Evolutionary conservation across 2,113 vertebrate species (phyloP).

Genomic region (Malurus melanocephalus): DNA sequence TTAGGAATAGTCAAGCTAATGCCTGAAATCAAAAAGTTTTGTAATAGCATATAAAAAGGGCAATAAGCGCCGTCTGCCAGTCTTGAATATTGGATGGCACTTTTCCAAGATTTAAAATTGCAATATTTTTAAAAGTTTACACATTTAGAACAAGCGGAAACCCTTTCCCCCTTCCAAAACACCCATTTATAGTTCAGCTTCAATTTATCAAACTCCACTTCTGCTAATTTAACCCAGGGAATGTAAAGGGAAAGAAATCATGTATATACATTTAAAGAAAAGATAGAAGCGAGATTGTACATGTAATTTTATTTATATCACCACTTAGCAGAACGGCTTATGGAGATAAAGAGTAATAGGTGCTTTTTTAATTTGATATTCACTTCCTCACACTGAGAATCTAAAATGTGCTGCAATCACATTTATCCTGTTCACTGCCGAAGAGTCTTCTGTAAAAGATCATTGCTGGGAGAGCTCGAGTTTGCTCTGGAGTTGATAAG

Average conservation of each 20-base stretch:
- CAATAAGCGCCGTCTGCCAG: conserved; percentile 1
- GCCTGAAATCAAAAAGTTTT: conserved; percentile 17
- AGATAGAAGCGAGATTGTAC: neutral
- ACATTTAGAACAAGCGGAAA: neutral
- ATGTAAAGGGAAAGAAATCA: neutral
- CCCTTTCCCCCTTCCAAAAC: neutral
- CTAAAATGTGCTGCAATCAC: neutral
- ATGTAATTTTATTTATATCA: neutral
- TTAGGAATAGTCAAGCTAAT: neutral
- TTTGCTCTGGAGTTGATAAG: neutral
- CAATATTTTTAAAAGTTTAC: neutral
- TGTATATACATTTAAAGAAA: neutral
- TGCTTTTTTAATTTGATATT: conserved; percentile 7
- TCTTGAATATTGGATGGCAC: conserved; percentile 17
- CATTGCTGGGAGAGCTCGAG: neutral
- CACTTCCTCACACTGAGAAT: neutral
- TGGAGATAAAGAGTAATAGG: neutral
- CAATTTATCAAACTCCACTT: neutral
- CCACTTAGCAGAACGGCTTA: neutral
- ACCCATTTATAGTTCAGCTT: neutral
- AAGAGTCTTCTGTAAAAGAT: neutral
- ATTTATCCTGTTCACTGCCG: neutral
- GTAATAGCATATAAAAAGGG: neutral
- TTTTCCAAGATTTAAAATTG: conserved; percentile 31
- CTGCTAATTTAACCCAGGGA: neutral